Evolutionary conservation across 1,140 invertebrate genomes (phyloP).

Genomic region (Ptiloglossa arizonensis): DNA sequence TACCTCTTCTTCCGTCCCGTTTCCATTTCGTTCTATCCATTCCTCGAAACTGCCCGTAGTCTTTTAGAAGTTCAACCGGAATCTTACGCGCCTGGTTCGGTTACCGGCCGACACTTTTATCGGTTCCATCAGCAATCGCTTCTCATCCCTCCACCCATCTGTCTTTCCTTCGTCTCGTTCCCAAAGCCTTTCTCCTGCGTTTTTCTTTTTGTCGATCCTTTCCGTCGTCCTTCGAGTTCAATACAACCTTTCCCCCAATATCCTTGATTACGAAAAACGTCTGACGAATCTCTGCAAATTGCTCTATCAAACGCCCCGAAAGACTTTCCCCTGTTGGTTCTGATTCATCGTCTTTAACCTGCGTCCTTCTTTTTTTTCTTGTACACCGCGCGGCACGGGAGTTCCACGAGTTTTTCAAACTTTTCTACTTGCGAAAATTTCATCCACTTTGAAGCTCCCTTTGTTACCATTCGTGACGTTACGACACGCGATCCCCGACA

Average conservation of each 20-base stretch:
- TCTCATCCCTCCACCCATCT: neutral
- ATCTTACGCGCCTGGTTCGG: constrained; percentile 19
- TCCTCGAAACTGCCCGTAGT: neutral
- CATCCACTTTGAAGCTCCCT: too few species aligned
- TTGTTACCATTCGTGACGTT: too few species aligned
- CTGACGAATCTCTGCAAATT: constrained; percentile 31
- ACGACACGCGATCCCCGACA: too few species aligned
- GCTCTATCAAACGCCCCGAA: constrained; percentile 19
- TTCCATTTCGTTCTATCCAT: constrained; percentile 3
- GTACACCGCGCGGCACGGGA: neutral
- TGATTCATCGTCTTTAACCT: neutral
- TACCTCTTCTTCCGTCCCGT: constrained; percentile 26
- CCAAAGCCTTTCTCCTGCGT: neutral
- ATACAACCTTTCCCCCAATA: neutral
- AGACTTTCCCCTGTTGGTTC: neutral
- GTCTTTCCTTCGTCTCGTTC: neutral
- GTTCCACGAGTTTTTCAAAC: neutral
- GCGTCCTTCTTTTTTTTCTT: neutral
- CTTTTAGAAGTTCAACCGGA: constrained; percentile 40
- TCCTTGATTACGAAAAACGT: constrained; percentile 46
- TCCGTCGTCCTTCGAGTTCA: neutral
- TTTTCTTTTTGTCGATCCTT: neutral
- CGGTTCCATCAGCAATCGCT: constrained; percentile 15
- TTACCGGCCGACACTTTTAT: constrained; percentile 54
- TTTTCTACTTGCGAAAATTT: neutral